Percentiles rank a stretch among this genome's conserved stretches.
These are phyloP conservation scores for Eciton burchellii DNA, from an alignment of 1,140 invertebrate species.

Conservation along the genomic window DNA sequence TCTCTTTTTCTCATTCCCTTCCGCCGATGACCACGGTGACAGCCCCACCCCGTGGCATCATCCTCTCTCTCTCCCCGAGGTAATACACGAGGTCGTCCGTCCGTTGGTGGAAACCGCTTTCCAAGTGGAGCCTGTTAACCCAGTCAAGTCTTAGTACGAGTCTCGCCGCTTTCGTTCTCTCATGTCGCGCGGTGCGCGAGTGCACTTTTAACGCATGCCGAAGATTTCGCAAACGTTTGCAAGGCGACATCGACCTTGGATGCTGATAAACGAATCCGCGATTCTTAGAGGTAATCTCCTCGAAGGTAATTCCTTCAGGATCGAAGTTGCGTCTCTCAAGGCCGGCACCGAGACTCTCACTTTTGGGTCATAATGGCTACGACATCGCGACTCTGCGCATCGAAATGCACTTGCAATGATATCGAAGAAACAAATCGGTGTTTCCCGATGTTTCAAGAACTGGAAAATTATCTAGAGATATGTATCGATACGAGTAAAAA, in stretches of 20 bases:
- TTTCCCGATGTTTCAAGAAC: background rate
- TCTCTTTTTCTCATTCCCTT: background rate
- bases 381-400: background rate
- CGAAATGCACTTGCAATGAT: background rate
- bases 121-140: slow-evolving; percentile 82
- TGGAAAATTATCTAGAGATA: background rate
- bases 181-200: slow-evolving; percentile 34
- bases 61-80: slow-evolving; percentile 59
- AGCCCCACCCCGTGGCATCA: slow-evolving; percentile 29
- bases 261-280: slow-evolving; percentile 7
- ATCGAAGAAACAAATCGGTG: background rate
- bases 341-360: background rate
- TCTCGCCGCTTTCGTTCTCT: slow-evolving; percentile 48
- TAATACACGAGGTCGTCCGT: slow-evolving; percentile 33
- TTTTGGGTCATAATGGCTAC: slow-evolving; percentile 5
- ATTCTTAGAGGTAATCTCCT: slow-evolving; percentile 30
- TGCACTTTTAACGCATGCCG: background rate
- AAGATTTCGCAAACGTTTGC: slow-evolving; percentile 34
- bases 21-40: slow-evolving; percentile 34
- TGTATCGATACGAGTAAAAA: background rate
- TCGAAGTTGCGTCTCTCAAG: background rate
- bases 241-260: slow-evolving; percentile 68
- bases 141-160: slow-evolving; percentile 81
- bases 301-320: background rate
- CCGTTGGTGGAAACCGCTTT: slow-evolving; percentile 67